Evolutionary conservation across 1,140 invertebrate genomes (phyloP).

Genomic region (Sycophaga agraensis): DNA sequence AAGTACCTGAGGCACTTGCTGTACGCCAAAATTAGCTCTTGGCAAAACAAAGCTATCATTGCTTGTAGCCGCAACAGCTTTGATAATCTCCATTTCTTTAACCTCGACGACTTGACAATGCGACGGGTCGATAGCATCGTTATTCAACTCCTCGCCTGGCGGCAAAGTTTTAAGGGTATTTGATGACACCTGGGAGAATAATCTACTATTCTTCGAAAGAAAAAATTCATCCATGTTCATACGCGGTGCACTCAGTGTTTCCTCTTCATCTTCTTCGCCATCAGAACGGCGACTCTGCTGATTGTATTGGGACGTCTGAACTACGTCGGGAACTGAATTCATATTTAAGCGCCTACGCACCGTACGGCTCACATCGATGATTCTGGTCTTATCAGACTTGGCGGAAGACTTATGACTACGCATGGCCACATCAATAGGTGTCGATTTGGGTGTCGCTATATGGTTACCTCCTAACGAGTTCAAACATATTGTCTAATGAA

Average conservation of each 20-base stretch:
- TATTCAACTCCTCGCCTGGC: constrained; percentile 32
- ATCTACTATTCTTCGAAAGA: constrained; percentile 67
- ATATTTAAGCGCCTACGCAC: constrained; percentile 47
- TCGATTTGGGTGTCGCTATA: constrained; percentile 38
- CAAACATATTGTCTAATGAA: too few species aligned
- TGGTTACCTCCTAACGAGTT: too few species aligned
- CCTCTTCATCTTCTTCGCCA: constrained; percentile 31
- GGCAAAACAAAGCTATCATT: constrained; percentile 47
- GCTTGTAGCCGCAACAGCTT: constrained; percentile 49
- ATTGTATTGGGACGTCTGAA: constrained; percentile 46
- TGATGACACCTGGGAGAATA: constrained; percentile 70
- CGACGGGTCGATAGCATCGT: background rate
- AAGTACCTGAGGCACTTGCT: constrained; percentile 48
- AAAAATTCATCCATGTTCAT: constrained; percentile 56
- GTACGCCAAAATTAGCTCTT: constrained; percentile 47
- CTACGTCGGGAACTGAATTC: constrained; percentile 46
- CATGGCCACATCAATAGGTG: constrained; percentile 36
- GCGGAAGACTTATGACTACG: constrained; percentile 42
- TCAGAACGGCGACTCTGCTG: constrained; percentile 22
- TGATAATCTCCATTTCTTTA: constrained; percentile 62
- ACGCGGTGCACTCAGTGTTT: constrained; percentile 11
- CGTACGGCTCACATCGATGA: constrained; percentile 44
- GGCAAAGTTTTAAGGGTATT: constrained; percentile 50
- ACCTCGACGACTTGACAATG: constrained; percentile 61
- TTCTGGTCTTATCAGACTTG: constrained; percentile 37